These are phyloP conservation scores for Cardiocondyla obscurior DNA, from an alignment of 1,140 invertebrate genomes.

Conservation along the genomic window DNA sequence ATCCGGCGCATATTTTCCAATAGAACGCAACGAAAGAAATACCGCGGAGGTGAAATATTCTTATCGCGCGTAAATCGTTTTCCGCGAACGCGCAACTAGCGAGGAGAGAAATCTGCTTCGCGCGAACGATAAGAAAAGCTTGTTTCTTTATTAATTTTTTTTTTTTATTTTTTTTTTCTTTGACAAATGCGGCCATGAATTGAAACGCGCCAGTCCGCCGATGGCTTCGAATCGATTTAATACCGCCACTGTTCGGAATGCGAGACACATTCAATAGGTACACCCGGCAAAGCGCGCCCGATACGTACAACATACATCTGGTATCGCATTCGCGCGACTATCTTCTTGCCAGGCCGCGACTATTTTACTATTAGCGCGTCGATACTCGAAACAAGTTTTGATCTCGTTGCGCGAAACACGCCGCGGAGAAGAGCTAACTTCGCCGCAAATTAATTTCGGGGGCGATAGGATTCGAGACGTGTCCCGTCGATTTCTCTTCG, in stretches of 20 bases:
- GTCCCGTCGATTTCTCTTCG: not conserved
- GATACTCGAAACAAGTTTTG: not conserved
- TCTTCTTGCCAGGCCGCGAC: no score
- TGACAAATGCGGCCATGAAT: not conserved
- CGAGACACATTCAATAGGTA: not conserved
- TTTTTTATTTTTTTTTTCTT: no score
- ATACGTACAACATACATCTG: no score
- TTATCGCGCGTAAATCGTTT: not conserved
- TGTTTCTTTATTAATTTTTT: no score
- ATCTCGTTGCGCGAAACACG: not conserved
- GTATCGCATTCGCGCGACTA: not conserved
- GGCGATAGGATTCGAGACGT: not conserved
- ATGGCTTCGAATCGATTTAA: not conserved
- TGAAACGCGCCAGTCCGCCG: not conserved
- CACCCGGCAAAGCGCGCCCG: not conserved
- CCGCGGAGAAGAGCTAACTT: not conserved
- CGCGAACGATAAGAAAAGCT: not conserved
- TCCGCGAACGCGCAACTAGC: not conserved
- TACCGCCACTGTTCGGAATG: not conserved
- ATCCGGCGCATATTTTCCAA: not conserved
- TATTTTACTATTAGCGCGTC: no score
- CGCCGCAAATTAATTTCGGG: constrained; percentile 15
- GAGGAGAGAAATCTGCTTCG: not conserved
- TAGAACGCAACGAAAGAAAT: not conserved
- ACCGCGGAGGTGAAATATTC: not conserved